Evolutionary conservation across 1,140 invertebrate species (phyloP), one percentile per base, ranked within the genome.

Genomic region (Xylocopa sonorina): DNA sequence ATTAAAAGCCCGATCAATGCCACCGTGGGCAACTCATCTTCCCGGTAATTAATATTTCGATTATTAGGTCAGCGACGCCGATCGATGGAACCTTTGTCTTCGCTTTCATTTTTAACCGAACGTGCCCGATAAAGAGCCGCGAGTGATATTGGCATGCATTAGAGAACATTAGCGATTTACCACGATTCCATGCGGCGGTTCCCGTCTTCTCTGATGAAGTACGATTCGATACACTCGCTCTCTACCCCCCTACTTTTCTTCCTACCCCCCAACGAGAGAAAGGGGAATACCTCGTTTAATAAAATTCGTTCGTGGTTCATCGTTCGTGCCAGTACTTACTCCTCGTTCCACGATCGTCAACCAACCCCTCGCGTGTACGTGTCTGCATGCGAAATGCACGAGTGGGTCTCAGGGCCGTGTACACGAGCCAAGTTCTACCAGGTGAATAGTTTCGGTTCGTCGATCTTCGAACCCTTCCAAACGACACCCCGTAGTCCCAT

Each of bases 391-490:
- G 18, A 24, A 41, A 46, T 64, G 32, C 29, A 62, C 10, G 29
- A 6, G 5, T 57, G 53, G 24, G 43, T 38, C 53, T n/a, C 27
- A 73, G 50, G 58, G 48, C 38, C 32, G 57, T 80, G 75, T 77
- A 58, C 60, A 64, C 68, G 53, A 68, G 73, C 53, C 58, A 75
- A 77, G 71, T 75, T 21, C 71, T 24, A 51, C 43, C 72, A 78
- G 69, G 68, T 84, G 67, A 78, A 78, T 53, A 53, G 68, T 46
- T 73, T 63, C 58, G 58, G 43, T 63, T 62, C 76, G 53, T 62
- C 27, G 46, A 21, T 46, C 68, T 73, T 50, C 46, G n/a, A 78
- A 78, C 43, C 55, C 46, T 62, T 78, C 43, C 16, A 43, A 18
- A 55, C 62, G 4, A 16, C 51, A 2, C 46, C 41, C 32, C 7